A percentile compares a stretch with the other conserved stretches of the same genome.
Evolutionary conservation across 2,797 vertebrate genomes (phyloP).

Genomic region (Crypturellus tataupa): DNA sequence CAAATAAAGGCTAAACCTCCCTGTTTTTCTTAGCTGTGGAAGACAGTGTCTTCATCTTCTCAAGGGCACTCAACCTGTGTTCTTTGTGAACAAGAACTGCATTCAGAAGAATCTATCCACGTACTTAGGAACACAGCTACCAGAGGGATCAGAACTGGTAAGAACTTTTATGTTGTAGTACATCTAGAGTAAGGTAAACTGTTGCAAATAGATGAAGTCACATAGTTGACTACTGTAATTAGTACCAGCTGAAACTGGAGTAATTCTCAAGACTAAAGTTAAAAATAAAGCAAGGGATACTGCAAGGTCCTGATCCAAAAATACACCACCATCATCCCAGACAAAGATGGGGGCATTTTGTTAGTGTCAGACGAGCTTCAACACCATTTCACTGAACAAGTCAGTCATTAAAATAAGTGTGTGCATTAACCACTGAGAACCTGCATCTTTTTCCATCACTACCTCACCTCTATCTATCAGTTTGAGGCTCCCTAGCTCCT

Average conservation of each 20-base stretch:
- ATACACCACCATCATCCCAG: background rate
- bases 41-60: background rate
- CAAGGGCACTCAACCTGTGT: background rate
- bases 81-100: background rate
- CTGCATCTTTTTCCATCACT: background rate
- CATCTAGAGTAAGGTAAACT: background rate
- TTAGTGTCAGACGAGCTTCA: background rate
- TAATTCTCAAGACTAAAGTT: background rate
- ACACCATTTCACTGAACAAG: background rate
- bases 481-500: conserved; percentile 49
- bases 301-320: conserved; percentile 5
- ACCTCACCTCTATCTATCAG: conserved; percentile 56
- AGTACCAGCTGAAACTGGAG: background rate
- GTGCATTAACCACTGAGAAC: background rate
- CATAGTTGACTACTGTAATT: background rate
- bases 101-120: background rate
- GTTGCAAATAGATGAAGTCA: background rate
- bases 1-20: background rate
- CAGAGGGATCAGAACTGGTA: background rate
- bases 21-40: background rate
- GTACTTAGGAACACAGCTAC: background rate
- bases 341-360: background rate
- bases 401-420: background rate
- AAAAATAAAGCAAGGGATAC: background rate
- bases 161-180: background rate